These are phyloP conservation scores for Agriopis marginaria DNA, from an alignment of 2,888 invertebrate genomes.

Conservation along the genomic window DNA sequence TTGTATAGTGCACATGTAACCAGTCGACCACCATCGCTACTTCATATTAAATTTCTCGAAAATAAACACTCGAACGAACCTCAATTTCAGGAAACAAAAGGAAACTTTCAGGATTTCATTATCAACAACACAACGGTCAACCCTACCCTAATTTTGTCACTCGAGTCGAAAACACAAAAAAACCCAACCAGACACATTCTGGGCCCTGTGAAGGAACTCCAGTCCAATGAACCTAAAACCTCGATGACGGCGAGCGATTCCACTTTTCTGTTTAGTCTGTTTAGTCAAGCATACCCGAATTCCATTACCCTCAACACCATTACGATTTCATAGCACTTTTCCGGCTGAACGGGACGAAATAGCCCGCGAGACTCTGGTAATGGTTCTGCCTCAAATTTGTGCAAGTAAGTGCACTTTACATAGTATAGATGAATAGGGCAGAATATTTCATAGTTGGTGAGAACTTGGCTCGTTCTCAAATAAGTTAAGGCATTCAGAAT, in stretches of 20 bases:
- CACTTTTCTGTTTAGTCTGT: slow-evolving; percentile 54
- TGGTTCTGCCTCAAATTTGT: slow-evolving; percentile 66
- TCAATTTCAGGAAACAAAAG: slow-evolving; percentile 5
- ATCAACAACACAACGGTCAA: slow-evolving; percentile 3
- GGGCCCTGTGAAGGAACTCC: slow-evolving; percentile 26
- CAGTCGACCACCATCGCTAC: too few relatives aligned
- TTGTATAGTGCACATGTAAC: too few relatives aligned
- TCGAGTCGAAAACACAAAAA: slow-evolving; percentile 11
- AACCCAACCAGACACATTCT: slow-evolving; percentile 22
- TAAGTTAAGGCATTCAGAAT: slow-evolving; percentile 57
- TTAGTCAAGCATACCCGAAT: slow-evolving; percentile 58
- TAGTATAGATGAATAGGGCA: slow-evolving; percentile 66
- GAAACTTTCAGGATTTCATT: slow-evolving; percentile 2
- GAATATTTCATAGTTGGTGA: slow-evolving; percentile 69
- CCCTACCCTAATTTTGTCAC: slow-evolving; percentile 13
- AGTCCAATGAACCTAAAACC: slow-evolving; percentile 41
- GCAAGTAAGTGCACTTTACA: slow-evolving; percentile 70
- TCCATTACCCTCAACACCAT: slow-evolving; percentile 59
- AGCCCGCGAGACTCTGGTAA: slow-evolving; percentile 57
- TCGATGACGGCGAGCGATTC: slow-evolving; percentile 40
- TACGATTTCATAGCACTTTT: slow-evolving; percentile 67
- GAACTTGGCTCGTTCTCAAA: slow-evolving; percentile 69
- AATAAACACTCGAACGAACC: neutral
- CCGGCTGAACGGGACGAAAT: slow-evolving; percentile 62
- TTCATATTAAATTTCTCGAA: too few relatives aligned